These are phyloP conservation scores for Drosophila testacea DNA, from an alignment of 2,888 invertebrate genomes.

Conservation along the genomic window DNA sequence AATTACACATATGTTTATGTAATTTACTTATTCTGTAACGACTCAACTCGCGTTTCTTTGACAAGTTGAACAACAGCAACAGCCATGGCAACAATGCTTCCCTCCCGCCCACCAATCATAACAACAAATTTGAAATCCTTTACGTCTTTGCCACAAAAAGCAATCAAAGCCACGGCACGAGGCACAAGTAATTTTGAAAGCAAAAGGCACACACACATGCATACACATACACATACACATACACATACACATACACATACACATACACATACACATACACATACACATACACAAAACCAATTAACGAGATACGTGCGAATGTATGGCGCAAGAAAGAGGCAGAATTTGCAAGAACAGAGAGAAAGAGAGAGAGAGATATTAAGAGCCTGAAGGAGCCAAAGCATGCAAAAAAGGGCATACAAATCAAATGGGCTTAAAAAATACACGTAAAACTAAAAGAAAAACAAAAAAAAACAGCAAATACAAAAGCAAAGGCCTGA, in stretches of 20 bases:
- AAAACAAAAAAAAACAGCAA: slow-evolving; percentile 38
- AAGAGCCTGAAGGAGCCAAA: slow-evolving; percentile 30
- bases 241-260: slow-evolving; percentile 42
- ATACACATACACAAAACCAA: slow-evolving; percentile 64
- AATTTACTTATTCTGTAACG: slow-evolving; percentile 60
- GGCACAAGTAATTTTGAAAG: slow-evolving; percentile 53
- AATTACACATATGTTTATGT: slow-evolving; percentile 55
- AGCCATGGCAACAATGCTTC: slow-evolving; percentile 67
- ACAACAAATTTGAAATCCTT: slow-evolving; percentile 48
- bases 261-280: slow-evolving; percentile 21
- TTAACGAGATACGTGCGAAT: slow-evolving; percentile 76
- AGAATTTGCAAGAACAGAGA: slow-evolving; percentile 31
- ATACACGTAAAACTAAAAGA: slow-evolving; percentile 67
- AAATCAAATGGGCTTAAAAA: slow-evolving; percentile 72
- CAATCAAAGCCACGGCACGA: slow-evolving; percentile 63
- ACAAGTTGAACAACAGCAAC: slow-evolving; percentile 70
- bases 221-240: slow-evolving; percentile 23
- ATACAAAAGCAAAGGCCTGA: slow-evolving; percentile 58
- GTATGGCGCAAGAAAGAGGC: slow-evolving; percentile 40
- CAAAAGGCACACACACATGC: slow-evolving; percentile 30
- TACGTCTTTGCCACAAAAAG: slow-evolving; percentile 62
- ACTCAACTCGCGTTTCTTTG: slow-evolving; percentile 58
- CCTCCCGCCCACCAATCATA: slow-evolving; percentile 12
- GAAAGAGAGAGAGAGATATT: slow-evolving; percentile 5
- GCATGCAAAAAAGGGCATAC: slow-evolving; percentile 64